Base-by-base conservation (phyloP, 2,888 invertebrate species). In the Gisinianus flammeolus region DNA sequence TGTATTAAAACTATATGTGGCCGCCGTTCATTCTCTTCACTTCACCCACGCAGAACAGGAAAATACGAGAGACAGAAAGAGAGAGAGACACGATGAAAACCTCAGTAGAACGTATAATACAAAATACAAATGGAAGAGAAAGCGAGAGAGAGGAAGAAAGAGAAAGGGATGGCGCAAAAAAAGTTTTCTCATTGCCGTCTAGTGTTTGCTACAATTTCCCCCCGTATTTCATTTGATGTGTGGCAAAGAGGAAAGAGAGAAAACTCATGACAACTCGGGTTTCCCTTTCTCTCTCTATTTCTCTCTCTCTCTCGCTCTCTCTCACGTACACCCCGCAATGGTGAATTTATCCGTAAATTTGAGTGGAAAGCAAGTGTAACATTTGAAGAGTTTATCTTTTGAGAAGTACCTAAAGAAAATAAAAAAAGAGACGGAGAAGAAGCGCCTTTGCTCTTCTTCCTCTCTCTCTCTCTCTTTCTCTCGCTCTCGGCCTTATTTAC, bases 321-420 rank as follows among this genome's bases (percentile, higher is more conserved):
- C 35, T 35, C 35, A 35, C 12, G 35, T 62, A 56, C 19, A 56
- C 4, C 12, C 19, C n/a, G n/a, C n/a, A n/a, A n/a, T n/a, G n/a
- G n/a, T n/a, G n/a, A n/a, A 56, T 56, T 56, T 56, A 56, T 62
- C 26, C 62, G 62, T 26, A 62, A 62, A 62, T 62, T 62, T 62
- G 26, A 62, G 62, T 62, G 62, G 62, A 22, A 24, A 6, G 26
- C 6, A 62, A 62, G 26, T 62, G 24, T 24, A 62, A 26, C 26
- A 26, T 62, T 62, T 62, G 62, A 26, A 3, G 24, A 62, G 62
- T 62, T 62, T 62, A 62, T 62, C 24, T 62, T 19, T 62, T 22
- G 62, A 35, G 12, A 35, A 12, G 35, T 5, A 35, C 6, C 5
- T 5, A 35, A 35, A 5, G 6, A 35, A 35, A 5, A 24, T 22